Base-by-base conservation (phyloP, 2,113 vertebrate genomes). In the rat (Rattus norvegicus) region DNA sequence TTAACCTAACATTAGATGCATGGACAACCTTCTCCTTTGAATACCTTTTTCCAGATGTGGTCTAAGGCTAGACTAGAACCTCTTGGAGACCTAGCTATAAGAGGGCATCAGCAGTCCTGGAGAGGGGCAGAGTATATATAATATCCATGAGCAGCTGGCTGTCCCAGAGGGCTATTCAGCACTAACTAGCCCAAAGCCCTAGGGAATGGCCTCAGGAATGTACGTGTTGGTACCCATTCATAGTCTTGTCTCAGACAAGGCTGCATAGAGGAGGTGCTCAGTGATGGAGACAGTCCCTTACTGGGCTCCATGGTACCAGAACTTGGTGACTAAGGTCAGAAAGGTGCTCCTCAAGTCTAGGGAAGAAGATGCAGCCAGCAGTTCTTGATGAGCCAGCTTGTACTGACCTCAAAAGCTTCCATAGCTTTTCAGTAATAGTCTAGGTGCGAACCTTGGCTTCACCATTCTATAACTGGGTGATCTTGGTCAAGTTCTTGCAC, bases 21-120 rank as follows among this genome's bases (percentile, higher is more conserved):
- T 2, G 39, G 22, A 81, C 75, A 92, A 36, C 79, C 92, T 92
- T 61, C 67, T 92, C 39, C 54, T 2, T 67, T 69, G 65, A 89
- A 92, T 28, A 77, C 49, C 56, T 77, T 91, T 67, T 91, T 91
- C 47, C 93, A 76, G 88, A 84, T 84, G 84, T 76, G 86, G 93
- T 91, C 80, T 77, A 88, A 76, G 77, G 85, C 83, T 54, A 92
- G 89, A 61, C n/a, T 72, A 83, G 86, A n/a, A 88, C 47, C n/a
- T 83, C 87, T n/a, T 65, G 73, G 90, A 83, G 93, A 92, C 36
- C 67, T 77, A 39, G 26, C 70, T 70, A 72, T 47, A 95, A 56
- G 77, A 90, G 56, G 33, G 91, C 88, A 91, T 54, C 81, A 93
- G 77, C 95, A 73, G 47, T 83, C 88, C 56, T 0, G 76, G 56